phyloP scores from a whole-genome alignment of 2,797 vertebrate genomes.

The Echiichthys vipera region DNA sequence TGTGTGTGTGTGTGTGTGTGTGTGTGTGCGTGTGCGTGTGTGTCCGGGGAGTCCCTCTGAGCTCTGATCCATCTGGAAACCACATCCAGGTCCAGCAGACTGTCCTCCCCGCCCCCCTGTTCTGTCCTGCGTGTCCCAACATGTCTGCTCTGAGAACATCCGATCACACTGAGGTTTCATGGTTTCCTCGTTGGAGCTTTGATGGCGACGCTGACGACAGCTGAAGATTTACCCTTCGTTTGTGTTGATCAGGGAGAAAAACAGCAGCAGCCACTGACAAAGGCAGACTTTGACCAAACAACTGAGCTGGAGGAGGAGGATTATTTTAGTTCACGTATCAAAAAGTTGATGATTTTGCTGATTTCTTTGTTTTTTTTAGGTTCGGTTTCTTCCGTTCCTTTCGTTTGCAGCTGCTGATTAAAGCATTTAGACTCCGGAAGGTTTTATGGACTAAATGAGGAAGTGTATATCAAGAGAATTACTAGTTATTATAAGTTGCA shows the following conservation, averaged over 20 bases:
- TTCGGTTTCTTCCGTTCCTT: neutral
- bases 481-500: neutral
- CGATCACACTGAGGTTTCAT: conserved; percentile 25
- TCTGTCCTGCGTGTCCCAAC: conserved; percentile 22
- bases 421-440: neutral
- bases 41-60: conserved; percentile 30
- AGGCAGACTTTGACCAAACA: neutral
- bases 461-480: too few relatives aligned
- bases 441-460: neutral
- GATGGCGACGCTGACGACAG: conserved; percentile 47
- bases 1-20: neutral
- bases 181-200: conserved; percentile 67
- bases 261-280: conserved; percentile 4
- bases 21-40: conserved; percentile 13
- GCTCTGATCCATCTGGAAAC: conserved; percentile 71
- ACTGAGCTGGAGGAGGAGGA: neutral
- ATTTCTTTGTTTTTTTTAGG: neutral
- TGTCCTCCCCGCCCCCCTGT: neutral
- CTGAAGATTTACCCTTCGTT: conserved; percentile 47
- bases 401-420: neutral
- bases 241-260: conserved; percentile 8
- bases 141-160: conserved; percentile 18
- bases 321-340: neutral
- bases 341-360: too few relatives aligned
- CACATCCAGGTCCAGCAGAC: conserved; percentile 47